Percentiles rank a stretch among this genome's conserved stretches.
Conservation (phyloP, 2,888 invertebrate genomes). For the Drosophila niveifrons region DNA sequence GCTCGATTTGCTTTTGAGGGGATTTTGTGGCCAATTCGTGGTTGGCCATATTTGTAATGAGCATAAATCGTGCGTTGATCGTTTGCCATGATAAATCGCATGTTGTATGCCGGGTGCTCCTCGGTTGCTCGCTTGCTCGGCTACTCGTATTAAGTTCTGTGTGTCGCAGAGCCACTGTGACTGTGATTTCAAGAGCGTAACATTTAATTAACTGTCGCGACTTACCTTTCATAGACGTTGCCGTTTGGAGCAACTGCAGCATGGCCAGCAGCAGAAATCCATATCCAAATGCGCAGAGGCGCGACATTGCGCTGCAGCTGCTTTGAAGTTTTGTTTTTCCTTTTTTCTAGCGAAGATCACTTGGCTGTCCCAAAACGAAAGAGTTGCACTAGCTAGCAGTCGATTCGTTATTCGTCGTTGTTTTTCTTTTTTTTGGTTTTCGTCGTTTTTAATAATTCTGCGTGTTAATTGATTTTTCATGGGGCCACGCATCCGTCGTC, state of each 20-base stretch:
- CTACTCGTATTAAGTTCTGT: constrained; percentile 65
- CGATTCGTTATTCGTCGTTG: constrained; percentile 38
- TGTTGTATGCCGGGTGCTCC: constrained; percentile 62
- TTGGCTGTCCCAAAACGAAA: constrained; percentile 14
- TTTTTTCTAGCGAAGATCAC: constrained; percentile 21
- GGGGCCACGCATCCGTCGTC: constrained; percentile 80
- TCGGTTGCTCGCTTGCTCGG: constrained; percentile 1
- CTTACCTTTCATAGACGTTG: constrained; percentile 76
- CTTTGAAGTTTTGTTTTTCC: constrained; percentile 66
- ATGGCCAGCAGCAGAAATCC: constrained; percentile 55
- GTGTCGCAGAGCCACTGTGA: constrained; percentile 38
- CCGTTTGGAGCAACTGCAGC: constrained; percentile 61
- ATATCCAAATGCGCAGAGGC: constrained; percentile 61
- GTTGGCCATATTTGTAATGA: constrained; percentile 80
- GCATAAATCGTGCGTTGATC: constrained; percentile 81
- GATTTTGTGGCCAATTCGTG: constrained; percentile 68
- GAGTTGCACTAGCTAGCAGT: constrained; percentile 26
- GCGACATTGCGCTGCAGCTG: constrained; percentile 72
- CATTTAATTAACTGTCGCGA: constrained; percentile 71
- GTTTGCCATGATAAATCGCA: constrained; percentile 80
- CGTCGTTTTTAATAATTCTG: constrained; percentile 78
- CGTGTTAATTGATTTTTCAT: constrained; percentile 82
- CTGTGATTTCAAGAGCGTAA: constrained; percentile 63
- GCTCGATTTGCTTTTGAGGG: constrained; percentile 15
- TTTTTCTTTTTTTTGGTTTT: constrained; percentile 46